Base-by-base conservation (phyloP, 2,797 vertebrate species). In the Mormyrops boulengeri region DNA sequence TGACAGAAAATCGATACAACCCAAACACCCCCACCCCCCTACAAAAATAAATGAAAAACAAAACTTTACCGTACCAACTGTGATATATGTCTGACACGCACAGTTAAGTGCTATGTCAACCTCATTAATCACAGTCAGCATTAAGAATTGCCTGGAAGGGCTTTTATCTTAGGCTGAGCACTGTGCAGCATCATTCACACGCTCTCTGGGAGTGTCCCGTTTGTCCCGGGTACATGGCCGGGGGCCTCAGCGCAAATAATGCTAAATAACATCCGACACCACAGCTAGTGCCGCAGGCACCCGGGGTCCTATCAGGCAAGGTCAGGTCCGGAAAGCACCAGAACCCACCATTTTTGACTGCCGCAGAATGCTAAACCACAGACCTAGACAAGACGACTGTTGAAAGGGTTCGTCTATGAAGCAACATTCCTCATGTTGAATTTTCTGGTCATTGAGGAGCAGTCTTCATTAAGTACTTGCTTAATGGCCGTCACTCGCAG, bases 121-220 rank as follows among this genome's bases (percentile, higher is more conserved):
- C 80, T 85, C 38, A 62, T 84, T 49, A 85, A 38, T 60, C 38
- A 49, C 55, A 30, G 38, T 47, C 19, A 26, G 53, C 55, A 85
- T 85, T 44, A 49, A 89, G 53, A 41, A 62, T 80, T 14, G 19
- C 55, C 82, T 41, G 26, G 53, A 80, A 57, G 30, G 11, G 53
- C 80, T 3, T 55, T 57, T 38, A 84, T 52, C 73, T 84, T 14
- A 14, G 50, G 50, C n/a, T 49, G 88, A 22, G 30, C 49, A 55
- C 88, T 89, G 73, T 26, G 12, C 34, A 89, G 88, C 22, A 9
- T 89, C 44, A 89, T 17, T 84, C 52, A 84, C 73, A 55, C 49
- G 2, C 73, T 57, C 69, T 57, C 73, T 77, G 22, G 38, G 44
- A 22, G 34, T 12, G 44, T 41, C 41, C 38, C 4, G 4, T 41